Evolutionary conservation across 2,888 invertebrate genomes (phyloP), one percentile per base, ranked within the genome.

Genomic region (Sarcophaga rosellei): DNA sequence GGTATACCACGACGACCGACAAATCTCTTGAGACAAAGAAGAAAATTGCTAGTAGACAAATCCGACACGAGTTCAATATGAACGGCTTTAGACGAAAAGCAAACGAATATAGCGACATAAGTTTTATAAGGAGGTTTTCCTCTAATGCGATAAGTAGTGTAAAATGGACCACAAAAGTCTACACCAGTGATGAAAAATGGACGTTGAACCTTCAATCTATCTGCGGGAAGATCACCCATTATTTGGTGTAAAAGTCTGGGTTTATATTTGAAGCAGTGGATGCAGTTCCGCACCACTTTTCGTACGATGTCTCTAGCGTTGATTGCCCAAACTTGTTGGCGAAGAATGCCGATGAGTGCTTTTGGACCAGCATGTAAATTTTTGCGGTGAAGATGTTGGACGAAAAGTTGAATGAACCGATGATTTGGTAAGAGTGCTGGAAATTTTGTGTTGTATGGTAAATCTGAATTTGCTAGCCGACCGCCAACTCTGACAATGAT

Each of bases 401-500:
- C 20, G 61, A 85, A 85, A 20, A 85, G 62, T 63, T 45, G 59
- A 11, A 59, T 81, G 65, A 87, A 86, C 6, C 69, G 75, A 68
- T 87, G 80, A 21, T 84, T 86, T n/a, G 89, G 89, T 35, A 91
- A 63, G n/a, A 91, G 68, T 11, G 89, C 88, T 8, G 89, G 90
- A 87, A 89, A 89, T 74, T 88, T 89, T 66, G 88, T 81, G 21
- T 88, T 87, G 59, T 84, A 88, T 10, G 87, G 81, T 6, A 90
- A 45, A 4, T 90, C 86, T 44, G 70, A 35, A 59, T 76, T 82
- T 65, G 82, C 44, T 59, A 77, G 44, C 25, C 82, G 68, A 53
- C 90, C 90, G 57, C 91, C 90, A 47, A 90, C 90, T 79, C 90
- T 86, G 53, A 90, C 82, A 35, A 69, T 53, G 15, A 72, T 15